Base-by-base conservation (phyloP, 2,113 vertebrate species). In the Collichthys lucidus region DNA sequence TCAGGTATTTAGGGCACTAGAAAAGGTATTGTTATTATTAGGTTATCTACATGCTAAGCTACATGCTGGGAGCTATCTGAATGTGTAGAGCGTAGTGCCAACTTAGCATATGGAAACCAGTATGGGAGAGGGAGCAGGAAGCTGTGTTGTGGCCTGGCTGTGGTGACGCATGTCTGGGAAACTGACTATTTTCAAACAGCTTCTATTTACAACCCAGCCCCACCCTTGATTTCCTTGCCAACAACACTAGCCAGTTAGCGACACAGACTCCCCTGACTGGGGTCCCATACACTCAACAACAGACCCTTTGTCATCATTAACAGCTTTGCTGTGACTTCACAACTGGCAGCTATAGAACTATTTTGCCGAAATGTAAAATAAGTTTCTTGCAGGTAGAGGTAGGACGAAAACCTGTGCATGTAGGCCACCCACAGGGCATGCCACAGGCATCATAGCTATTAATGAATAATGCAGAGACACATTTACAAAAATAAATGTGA, bases 151-250 rank as follows among this genome's bases (percentile, higher is more conserved):
- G 75, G 86, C 66, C 61, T 20, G 35, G 81, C 62, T 69, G 20
- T 26, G 68, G 82, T 89, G 86, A 88, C 71, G 74, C 77, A 75
- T 52, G 76, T 82, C 82, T 86, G 83, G 53, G 49, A 88, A 20
- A 40, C 66, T 29, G 52, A 84, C 80, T 83, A 81, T 80, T 91
- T 91, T 89, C 42, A 86, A 86, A 83, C 60, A 62, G 80, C 86
- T 85, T 88, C 69, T 73, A 79, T 84, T 87, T 89, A 86, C 79
- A 81, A 67, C 53, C 40, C 69, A 47, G 59, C 87, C 80, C 82
- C 92, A 53, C 88, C 92, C 89, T 67, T 31, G 29, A 49, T 11
- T 83, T 70, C 80, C 74, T 62, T 55, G 70, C 81, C 81, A 86
- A 77, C 44, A 67, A 20, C 74, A 4, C 40, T 22, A 50, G 62